Base-by-base conservation (phyloP, 2,113 vertebrate species). In the Lucifuga dentata region DNA sequence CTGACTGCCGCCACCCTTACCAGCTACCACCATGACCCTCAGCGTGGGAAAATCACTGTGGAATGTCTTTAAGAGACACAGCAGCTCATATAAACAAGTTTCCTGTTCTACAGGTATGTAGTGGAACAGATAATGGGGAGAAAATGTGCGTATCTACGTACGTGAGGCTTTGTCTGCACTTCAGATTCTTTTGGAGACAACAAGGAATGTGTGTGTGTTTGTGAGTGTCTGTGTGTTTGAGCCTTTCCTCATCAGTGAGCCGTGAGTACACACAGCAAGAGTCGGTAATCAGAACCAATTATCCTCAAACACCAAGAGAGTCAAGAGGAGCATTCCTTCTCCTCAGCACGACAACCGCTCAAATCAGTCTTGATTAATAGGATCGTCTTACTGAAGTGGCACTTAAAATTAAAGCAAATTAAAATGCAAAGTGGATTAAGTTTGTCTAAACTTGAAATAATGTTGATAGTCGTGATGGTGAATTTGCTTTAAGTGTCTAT, bases 211-310 rank as follows among this genome's bases (percentile, higher is more conserved):
- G 11, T 67, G 2, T 72, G 44, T 74, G 48, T 81, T 60, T 70
- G 68, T 38, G 26, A 53, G 68, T 62, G 59, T 78, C 60, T 81
- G 71, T 68, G 67, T 81, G 74, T 85, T 32, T 26, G 44, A 74
- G 49, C 38, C 53, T 35, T 80, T 88, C 76, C 86, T 79, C 80
- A 77, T 86, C 80, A 85, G 76, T 68, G 75, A 85, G 73, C 84
- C 68, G 44, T 43, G 71, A 85, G 71, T 57, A 74, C 78, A 77
- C 77, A 76, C 66, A 74, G 68, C 62, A 15, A 90, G 83, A 84
- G 86, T 73, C 20, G 60, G 70, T 85, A 87, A 91, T 90, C 89
- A 88, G 81, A 59, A 60, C 64, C 79, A 84, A 90, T 90, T 90
- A 90, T 79, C 68, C 79, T 88, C 81, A 78, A 88, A 82, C 74